A percentile compares a stretch with the other conserved stretches of the same genome.
Evolutionary conservation across 2,888 invertebrate genomes (phyloP).

Genomic region (Ephialtes manifestator): DNA sequence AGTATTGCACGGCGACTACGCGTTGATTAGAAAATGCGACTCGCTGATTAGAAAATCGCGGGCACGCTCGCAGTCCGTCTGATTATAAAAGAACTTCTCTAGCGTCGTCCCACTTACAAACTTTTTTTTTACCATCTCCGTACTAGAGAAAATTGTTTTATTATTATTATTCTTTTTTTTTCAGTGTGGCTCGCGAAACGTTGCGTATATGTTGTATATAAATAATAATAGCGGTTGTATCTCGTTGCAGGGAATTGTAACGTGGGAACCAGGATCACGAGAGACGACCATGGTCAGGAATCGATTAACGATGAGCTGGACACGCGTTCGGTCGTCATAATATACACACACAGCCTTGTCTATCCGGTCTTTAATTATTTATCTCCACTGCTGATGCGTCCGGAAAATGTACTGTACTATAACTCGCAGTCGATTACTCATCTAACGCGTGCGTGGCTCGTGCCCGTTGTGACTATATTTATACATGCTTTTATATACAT

Average conservation of each 20-base stretch:
- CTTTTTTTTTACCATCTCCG: conserved; percentile 35
- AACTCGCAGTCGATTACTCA: conserved; percentile 52
- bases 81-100: conserved; percentile 40
- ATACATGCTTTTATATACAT: not conserved
- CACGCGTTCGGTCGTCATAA: conserved; percentile 2
- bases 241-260: conserved; percentile 56
- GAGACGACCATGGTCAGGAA: conserved; percentile 63
- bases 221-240: conserved; percentile 29
- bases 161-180: conserved; percentile 38
- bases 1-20: conserved; percentile 18
- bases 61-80: conserved; percentile 46
- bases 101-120: conserved; percentile 43
- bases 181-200: conserved; percentile 29
- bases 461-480: conserved; percentile 16
- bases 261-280: conserved; percentile 64
- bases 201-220: conserved; percentile 12
- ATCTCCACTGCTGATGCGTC: conserved; percentile 24
- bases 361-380: conserved; percentile 61
- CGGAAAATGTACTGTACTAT: not conserved
- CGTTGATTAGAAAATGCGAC: conserved; percentile 43
- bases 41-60: conserved; percentile 63
- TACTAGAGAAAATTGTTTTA: conserved; percentile 62
- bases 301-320: conserved; percentile 63
- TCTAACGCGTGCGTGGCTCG: conserved; percentile 52
- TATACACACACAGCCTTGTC: conserved; percentile 45